Percentiles rank a stretch among this genome's conserved stretches.
Conservation (phyloP, 2,888 invertebrate genomes). For the Bellardia bayeri region DNA sequence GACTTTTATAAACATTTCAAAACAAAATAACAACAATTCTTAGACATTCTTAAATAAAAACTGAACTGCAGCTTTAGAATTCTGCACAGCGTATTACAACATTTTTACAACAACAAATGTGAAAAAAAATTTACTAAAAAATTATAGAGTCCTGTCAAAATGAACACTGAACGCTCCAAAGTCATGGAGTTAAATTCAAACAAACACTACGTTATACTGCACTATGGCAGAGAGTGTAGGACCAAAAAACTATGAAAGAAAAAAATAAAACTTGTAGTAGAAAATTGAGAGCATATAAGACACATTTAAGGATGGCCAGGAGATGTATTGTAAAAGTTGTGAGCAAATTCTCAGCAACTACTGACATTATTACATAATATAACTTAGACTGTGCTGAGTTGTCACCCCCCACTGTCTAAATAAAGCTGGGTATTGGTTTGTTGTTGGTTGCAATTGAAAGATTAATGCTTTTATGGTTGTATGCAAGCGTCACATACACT, state of each 20-base stretch:
- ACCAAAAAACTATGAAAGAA: not conserved
- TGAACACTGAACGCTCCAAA: constrained; percentile 23
- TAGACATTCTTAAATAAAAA: not conserved
- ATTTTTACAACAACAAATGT: not conserved
- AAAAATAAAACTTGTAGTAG: not conserved
- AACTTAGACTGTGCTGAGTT: not conserved
- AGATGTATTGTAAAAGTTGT: not conserved
- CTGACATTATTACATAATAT: not conserved
- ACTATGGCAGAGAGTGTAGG: not conserved
- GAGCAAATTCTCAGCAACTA: not conserved
- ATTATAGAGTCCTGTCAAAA: constrained; percentile 11
- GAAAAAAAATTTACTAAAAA: constrained; percentile 2
- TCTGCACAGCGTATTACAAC: constrained; percentile 4
- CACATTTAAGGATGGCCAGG: not conserved
- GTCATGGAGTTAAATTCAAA: constrained; percentile 31
- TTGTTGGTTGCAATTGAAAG: constrained; percentile 45
- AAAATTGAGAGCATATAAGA: constrained; percentile 4
- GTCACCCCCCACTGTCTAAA: not conserved
- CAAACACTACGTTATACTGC: not conserved
- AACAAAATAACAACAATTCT: not conserved
- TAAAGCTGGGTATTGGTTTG: constrained; percentile 5
- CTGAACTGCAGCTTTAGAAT: not conserved
- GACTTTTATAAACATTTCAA: not conserved
- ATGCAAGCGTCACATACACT: constrained; percentile 8
- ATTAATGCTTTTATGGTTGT: constrained; percentile 45